Evolutionary conservation across 2,888 invertebrate genomes (phyloP).

Genomic region (Stenchaetothrips biformis): DNA sequence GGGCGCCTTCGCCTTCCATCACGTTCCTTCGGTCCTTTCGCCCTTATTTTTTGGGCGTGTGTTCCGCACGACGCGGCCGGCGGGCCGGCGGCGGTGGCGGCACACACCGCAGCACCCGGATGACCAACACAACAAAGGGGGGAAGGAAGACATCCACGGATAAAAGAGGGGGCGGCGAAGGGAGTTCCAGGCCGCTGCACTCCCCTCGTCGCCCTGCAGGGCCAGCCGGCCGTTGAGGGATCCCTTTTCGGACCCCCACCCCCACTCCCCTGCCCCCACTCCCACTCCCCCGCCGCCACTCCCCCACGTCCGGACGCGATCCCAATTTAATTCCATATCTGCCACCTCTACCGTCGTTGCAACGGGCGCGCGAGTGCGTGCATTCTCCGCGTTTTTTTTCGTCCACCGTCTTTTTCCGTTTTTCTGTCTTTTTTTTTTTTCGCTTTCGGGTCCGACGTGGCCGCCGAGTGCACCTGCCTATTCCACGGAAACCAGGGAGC

Average conservation of each 20-base stretch:
- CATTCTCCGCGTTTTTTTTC: neutral
- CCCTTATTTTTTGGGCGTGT: too few relatives aligned
- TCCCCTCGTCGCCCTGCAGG: neutral
- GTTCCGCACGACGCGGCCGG: neutral
- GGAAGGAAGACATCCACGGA: constrained; percentile 8
- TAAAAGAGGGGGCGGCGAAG: neutral
- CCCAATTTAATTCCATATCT: neutral
- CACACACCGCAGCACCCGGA: neutral
- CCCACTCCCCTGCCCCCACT: neutral
- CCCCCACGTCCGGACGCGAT: neutral
- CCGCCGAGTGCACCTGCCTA: too few relatives aligned
- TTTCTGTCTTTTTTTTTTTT: neutral
- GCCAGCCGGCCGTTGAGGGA: neutral
- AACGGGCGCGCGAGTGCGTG: neutral
- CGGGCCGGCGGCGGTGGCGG: neutral
- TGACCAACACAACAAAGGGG: constrained; percentile 1
- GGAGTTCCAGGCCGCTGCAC: constrained; percentile 16
- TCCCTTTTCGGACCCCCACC: neutral
- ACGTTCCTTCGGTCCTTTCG: too few relatives aligned
- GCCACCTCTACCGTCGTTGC: neutral
- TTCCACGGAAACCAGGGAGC: too few relatives aligned
- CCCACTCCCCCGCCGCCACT: neutral
- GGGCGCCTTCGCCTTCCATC: too few relatives aligned
- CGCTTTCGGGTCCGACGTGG: too few relatives aligned
- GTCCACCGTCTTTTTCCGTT: neutral